These are phyloP conservation scores for Lacanobia wlatinum DNA, from an alignment of 2,888 invertebrate genomes.

Conservation along the genomic window DNA sequence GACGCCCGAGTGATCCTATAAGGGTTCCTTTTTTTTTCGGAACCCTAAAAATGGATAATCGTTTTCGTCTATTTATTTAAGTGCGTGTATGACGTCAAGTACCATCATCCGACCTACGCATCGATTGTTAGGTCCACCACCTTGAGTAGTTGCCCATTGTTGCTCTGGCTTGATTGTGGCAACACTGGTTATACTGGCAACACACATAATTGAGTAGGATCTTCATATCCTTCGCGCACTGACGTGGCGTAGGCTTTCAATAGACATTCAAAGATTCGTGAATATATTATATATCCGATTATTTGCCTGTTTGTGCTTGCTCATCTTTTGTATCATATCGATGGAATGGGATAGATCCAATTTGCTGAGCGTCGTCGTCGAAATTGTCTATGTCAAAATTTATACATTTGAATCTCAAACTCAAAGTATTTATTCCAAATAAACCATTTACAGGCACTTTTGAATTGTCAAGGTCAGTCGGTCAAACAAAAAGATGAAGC, in stretches of 20 bases:
- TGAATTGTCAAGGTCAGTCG: no score
- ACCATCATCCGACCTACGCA: constrained; percentile 54
- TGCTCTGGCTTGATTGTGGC: constrained; percentile 65
- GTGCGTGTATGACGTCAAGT: constrained; percentile 6
- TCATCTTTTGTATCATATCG: no score
- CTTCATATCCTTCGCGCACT: constrained; percentile 63
- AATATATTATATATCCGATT: background rate
- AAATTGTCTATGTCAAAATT: no score
- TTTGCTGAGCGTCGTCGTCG: no score
- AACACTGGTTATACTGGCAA: constrained; percentile 62
- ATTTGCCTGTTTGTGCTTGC: background rate
- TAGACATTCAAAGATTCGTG: constrained; percentile 57
- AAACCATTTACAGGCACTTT: no score
- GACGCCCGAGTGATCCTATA: no score
- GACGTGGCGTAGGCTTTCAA: constrained; percentile 68
- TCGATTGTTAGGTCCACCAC: constrained; percentile 56
- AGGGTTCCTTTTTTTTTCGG: no score
- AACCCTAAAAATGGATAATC: no score
- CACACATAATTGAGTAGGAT: constrained; percentile 70
- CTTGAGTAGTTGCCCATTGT: constrained; percentile 74
- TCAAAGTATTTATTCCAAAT: no score
- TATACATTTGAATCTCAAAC: no score
- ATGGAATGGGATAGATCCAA: no score
- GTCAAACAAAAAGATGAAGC: no score
- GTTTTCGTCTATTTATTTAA: constrained; percentile 8